Evolutionary conservation across 2,888 invertebrate species (phyloP).

Genomic region (Ormyrus thymus): DNA sequence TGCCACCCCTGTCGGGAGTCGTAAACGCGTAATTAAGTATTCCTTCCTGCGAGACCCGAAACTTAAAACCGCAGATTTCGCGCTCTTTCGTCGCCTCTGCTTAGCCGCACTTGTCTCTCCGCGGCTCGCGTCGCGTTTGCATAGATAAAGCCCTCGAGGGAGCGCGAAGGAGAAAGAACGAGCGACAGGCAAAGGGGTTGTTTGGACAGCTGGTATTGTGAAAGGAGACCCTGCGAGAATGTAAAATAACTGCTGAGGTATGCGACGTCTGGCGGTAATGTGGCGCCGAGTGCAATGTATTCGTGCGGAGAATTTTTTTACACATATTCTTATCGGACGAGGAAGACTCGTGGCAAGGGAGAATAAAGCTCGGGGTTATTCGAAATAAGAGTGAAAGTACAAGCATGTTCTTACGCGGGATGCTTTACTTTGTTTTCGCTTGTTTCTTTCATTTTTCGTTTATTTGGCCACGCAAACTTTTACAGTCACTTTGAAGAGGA

Average conservation of each 20-base stretch:
- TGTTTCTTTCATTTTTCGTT: no score
- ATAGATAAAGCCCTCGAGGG: constrained; percentile 49
- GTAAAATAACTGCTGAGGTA: constrained; percentile 15
- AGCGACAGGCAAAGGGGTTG: neutral
- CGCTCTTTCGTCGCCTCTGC: constrained; percentile 3
- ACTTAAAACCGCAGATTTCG: constrained; percentile 28
- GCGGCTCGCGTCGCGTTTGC: constrained; percentile 39
- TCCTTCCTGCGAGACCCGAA: constrained; percentile 37
- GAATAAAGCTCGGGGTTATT: no score
- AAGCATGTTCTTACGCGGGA: no score
- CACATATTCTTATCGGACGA: no score
- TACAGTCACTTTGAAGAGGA: no score
- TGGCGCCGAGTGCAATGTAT: no score
- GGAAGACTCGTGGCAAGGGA: no score
- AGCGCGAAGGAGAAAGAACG: neutral
- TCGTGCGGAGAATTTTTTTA: no score
- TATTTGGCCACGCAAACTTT: no score
- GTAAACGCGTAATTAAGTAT: constrained; percentile 54
- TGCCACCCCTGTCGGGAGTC: neutral
- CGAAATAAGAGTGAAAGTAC: no score
- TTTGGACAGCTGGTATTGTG: constrained; percentile 5
- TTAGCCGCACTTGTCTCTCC: constrained; percentile 46
- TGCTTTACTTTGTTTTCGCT: no score
- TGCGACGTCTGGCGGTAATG: no score
- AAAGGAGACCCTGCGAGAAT: constrained; percentile 15